Evolutionary conservation across 2,113 vertebrate species (phyloP).

Genomic region (Pimephales promelas): DNA sequence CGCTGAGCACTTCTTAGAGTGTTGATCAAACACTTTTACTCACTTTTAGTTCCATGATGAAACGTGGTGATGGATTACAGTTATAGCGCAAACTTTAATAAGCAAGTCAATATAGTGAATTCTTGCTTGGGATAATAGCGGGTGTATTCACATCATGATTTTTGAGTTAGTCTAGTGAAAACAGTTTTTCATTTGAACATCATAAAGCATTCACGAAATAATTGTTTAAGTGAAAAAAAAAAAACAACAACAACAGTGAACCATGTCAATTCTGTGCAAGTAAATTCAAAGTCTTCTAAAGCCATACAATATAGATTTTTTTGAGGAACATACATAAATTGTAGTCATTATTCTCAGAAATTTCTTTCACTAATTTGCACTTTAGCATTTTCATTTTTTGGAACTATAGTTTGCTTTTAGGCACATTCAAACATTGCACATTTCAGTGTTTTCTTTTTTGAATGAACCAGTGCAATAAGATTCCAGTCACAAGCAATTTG

Average conservation of each 20-base stretch:
- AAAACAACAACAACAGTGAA: no score
- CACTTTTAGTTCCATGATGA: not conserved
- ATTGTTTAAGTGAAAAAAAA: not conserved
- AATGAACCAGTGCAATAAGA: not conserved
- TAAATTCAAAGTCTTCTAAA: not conserved
- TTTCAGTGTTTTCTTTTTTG: not conserved
- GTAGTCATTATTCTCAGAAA: not conserved
- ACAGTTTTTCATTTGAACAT: not conserved
- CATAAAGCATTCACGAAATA: no score
- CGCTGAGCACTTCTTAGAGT: not conserved
- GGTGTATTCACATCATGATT: not conserved
- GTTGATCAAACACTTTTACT: not conserved
- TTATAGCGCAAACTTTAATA: not conserved
- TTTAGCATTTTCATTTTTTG: not conserved
- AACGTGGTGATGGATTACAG: not conserved
- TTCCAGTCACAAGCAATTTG: not conserved
- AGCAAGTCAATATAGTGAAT: not conserved
- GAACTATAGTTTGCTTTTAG: not conserved
- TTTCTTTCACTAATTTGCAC: not conserved
- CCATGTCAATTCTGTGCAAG: not conserved
- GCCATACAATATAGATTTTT: not conserved
- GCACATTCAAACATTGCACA: not conserved
- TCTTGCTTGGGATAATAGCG: not conserved
- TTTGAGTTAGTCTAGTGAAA: not conserved
- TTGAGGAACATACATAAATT: not conserved